phyloP scores from a whole-genome alignment of 2,797 vertebrate species.

The Tiaroga cobitis region DNA sequence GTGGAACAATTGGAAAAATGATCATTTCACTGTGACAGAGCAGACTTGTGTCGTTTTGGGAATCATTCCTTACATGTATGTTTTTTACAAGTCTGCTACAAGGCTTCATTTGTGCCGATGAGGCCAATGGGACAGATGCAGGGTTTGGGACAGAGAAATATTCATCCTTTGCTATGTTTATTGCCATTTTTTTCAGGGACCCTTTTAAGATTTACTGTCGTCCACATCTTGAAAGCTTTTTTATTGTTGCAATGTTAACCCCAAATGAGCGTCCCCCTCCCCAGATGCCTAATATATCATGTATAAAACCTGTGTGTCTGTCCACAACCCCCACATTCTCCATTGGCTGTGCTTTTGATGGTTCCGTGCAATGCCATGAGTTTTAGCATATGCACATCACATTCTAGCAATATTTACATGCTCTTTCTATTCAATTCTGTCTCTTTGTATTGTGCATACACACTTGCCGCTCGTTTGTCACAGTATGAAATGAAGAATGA shows the following conservation, averaged over 20 bases:
- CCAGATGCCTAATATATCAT: slow-evolving; percentile 66
- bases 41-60: neutral
- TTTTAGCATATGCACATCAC: neutral
- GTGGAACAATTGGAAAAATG: slow-evolving; percentile 24
- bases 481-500: neutral
- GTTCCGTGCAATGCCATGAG: neutral
- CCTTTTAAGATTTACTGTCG: slow-evolving; percentile 73
- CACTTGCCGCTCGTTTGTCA: neutral
- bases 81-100: slow-evolving; percentile 25
- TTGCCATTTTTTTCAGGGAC: slow-evolving; percentile 29
- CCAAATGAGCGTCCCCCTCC: slow-evolving; percentile 69
- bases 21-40: neutral
- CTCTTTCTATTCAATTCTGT: too few species aligned
- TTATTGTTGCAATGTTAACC: slow-evolving; percentile 81
- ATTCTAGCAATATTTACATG: neutral
- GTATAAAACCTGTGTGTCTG: slow-evolving; percentile 33
- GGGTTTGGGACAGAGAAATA: slow-evolving; percentile 14
- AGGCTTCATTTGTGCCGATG: slow-evolving; percentile 27
- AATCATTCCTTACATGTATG: slow-evolving; percentile 4
- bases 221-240: slow-evolving; percentile 80
- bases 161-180: slow-evolving; percentile 42
- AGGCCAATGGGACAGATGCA: slow-evolving; percentile 18
- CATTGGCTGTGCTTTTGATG: neutral
- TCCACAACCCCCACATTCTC: slow-evolving; percentile 14
- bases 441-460: neutral